These are phyloP conservation scores for Dipodomys ordii DNA, from an alignment of 2,113 vertebrate genomes.

Conservation along the genomic window DNA sequence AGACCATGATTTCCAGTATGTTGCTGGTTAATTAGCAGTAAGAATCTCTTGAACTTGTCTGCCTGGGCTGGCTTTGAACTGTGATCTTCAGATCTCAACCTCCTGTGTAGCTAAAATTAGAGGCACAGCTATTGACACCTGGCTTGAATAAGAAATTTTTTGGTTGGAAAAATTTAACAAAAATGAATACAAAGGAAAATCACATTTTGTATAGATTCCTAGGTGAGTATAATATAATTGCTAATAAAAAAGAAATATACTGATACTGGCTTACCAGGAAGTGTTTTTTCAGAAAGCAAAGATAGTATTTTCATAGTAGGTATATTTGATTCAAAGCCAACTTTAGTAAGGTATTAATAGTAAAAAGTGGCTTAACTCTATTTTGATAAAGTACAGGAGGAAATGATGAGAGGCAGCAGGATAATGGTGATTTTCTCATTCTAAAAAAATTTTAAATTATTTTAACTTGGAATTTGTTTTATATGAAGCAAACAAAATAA, in stretches of 20 bases:
- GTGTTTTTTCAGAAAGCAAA: not conserved
- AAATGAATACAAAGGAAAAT: not conserved
- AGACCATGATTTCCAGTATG: too few species aligned
- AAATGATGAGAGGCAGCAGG: not conserved
- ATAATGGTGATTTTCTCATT: not conserved
- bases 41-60: too few species aligned
- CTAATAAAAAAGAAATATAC: not conserved
- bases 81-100: too few species aligned
- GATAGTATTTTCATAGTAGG: not conserved
- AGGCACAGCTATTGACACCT: too few species aligned
- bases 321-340: not conserved
- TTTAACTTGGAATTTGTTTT: constrained; percentile 25
- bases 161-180: not conserved
- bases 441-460: not conserved
- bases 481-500: not conserved
- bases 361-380: not conserved
- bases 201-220: not conserved
- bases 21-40: too few species aligned
- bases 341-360: constrained; percentile 51
- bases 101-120: too few species aligned
- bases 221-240: not conserved
- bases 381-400: not conserved
- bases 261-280: not conserved
- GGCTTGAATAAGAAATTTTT: not conserved
- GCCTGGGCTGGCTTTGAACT: too few species aligned